Percentiles rank a stretch among this genome's conserved stretches.
Conservation (phyloP, 2,888 invertebrate genomes). For the Nipponacmea schrenckii region DNA sequence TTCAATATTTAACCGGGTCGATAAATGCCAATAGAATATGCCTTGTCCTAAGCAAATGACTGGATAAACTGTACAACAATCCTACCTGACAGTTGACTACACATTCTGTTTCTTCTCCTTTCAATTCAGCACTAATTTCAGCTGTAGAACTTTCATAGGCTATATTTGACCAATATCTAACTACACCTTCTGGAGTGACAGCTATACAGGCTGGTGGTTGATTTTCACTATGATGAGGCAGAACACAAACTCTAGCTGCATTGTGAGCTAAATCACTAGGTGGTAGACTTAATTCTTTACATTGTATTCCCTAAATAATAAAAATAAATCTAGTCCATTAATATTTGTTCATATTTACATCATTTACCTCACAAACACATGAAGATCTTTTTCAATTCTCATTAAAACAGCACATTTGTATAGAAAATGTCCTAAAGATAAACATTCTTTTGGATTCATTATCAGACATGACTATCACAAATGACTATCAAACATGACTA, state of each 20-base stretch:
- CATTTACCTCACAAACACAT: no score
- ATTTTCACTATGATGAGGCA: constrained; percentile 74
- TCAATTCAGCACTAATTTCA: constrained; percentile 86
- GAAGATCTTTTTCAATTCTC: no score
- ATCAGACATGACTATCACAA: no score
- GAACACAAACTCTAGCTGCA: constrained; percentile 75
- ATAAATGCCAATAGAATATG: no score
- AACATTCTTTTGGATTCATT: no score
- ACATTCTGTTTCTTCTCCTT: constrained; percentile 71
- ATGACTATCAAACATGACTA: no score
- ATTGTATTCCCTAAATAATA: constrained; percentile 71
- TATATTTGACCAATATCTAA: constrained; percentile 92
- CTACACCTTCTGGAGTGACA: constrained; percentile 91
- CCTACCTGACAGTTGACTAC: constrained; percentile 62
- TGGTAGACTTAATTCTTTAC: constrained; percentile 86
- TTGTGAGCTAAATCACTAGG: constrained; percentile 90
- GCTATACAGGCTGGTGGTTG: constrained; percentile 73
- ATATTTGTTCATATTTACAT: no score
- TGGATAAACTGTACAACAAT: no score
- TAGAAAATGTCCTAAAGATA: no score
- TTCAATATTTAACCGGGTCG: no score
- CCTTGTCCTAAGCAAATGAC: no score
- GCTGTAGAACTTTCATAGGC: constrained; percentile 87
- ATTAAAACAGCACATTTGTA: no score
- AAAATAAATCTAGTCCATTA: not conserved